Percentiles rank a stretch among this genome's conserved stretches.
These are phyloP conservation scores for Caenorhabditis zanzibari DNA, from an alignment of 2,888 invertebrate species.

Conservation along the genomic window DNA sequence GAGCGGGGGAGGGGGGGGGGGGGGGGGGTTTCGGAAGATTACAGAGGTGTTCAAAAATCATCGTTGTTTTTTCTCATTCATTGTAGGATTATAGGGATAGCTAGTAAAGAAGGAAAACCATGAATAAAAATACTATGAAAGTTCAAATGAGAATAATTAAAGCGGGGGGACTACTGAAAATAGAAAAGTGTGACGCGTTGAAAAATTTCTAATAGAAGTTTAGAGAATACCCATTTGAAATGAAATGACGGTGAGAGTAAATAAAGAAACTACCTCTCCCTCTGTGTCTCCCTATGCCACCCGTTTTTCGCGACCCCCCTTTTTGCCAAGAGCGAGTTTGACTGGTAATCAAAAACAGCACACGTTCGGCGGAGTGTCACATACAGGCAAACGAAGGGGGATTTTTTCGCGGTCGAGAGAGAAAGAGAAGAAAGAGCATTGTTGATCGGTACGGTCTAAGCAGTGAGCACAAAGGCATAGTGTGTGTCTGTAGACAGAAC, in stretches of 20 bases:
- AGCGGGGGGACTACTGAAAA: neutral
- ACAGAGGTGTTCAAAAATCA: conserved; percentile 2
- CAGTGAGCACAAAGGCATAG: conserved; percentile 37
- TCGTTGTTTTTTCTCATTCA: neutral
- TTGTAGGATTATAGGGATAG: neutral
- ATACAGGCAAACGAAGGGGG: conserved; percentile 27
- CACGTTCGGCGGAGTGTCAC: conserved; percentile 49
- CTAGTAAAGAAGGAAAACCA: neutral
- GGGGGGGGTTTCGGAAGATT: neutral
- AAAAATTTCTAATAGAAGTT: conserved; percentile 40
- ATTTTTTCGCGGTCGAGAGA: neutral
- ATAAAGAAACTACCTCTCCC: conserved; percentile 44
- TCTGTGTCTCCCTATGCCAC: neutral
- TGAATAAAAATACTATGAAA: neutral
- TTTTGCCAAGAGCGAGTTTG: conserved; percentile 3
- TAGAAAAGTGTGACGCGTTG: neutral
- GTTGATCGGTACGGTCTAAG: conserved; percentile 36
- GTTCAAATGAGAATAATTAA: neutral
- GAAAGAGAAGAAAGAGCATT: conserved; percentile 24
- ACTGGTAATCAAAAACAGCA: conserved; percentile 61
- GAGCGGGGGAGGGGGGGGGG: neutral
- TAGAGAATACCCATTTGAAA: conserved; percentile 41
- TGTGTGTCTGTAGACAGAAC: conserved; percentile 14
- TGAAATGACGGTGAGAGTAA: conserved; percentile 54
- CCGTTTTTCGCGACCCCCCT: neutral